phyloP scores from a whole-genome alignment of 2,113 vertebrate genomes.

The Carollia perspicillata region DNA sequence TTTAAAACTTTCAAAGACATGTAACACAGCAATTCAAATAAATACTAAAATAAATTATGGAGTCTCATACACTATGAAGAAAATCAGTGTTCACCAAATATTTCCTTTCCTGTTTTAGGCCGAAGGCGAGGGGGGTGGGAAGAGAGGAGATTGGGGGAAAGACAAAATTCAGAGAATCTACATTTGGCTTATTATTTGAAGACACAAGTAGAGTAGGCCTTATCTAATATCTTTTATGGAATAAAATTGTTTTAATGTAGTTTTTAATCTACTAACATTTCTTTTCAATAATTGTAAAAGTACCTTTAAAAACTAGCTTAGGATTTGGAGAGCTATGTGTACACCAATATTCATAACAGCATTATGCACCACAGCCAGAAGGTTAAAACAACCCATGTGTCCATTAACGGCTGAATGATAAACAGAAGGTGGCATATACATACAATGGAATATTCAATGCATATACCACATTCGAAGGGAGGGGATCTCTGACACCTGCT shows the following conservation, averaged over 20 bases:
- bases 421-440: neutral
- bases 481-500: neutral
- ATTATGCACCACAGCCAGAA: neutral
- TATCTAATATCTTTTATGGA: neutral
- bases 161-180: neutral
- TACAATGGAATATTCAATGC: no score
- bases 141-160: neutral
- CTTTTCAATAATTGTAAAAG: no score
- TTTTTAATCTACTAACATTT: neutral
- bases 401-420: neutral
- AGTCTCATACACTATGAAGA: neutral
- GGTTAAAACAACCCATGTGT: neutral
- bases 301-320: neutral
- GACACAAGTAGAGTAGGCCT: neutral
- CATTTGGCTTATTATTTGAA: neutral
- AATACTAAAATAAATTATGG: neutral
- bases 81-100: neutral
- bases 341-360: neutral
- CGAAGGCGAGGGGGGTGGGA: neutral
- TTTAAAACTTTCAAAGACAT: neutral
- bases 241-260: neutral
- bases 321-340: neutral
- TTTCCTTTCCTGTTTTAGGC: neutral
- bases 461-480: neutral
- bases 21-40: neutral